A percentile compares a stretch with the other conserved stretches of the same genome.
Evolutionary conservation across 92 coral and sea anemone genomes (phyloP).

Genomic region (Virgularia gustaviana): DNA sequence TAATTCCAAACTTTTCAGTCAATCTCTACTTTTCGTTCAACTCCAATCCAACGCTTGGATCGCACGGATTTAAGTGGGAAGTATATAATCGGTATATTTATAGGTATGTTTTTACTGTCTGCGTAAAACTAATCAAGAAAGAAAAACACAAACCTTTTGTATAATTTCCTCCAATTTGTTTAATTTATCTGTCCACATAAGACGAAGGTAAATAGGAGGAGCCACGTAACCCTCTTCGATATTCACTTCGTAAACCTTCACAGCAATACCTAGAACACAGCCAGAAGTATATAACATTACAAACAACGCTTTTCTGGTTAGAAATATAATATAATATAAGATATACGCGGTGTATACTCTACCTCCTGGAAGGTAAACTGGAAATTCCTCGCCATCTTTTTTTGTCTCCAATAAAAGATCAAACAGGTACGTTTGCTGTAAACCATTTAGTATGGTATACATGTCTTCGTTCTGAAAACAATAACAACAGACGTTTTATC

Average conservation of each 20-base stretch:
- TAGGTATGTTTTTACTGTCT: too few relatives aligned
- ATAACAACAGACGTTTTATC: neutral
- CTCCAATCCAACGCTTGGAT: too few relatives aligned
- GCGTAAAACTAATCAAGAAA: too few relatives aligned
- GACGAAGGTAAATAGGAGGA: slow-evolving; percentile 63
- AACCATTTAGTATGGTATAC: slow-evolving; percentile 72
- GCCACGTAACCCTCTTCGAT: slow-evolving; percentile 56
- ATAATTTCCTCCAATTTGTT: slow-evolving; percentile 56
- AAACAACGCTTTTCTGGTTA: neutral
- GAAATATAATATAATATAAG: neutral
- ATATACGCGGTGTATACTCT: neutral
- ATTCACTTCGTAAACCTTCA: slow-evolving; percentile 71
- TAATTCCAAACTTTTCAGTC: too few relatives aligned
- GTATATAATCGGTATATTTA: too few relatives aligned
- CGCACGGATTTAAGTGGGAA: too few relatives aligned
- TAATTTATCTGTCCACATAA: slow-evolving; percentile 50
- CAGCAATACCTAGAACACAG: slow-evolving; percentile 59
- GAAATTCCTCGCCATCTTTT: slow-evolving; percentile 57
- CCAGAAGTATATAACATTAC: neutral
- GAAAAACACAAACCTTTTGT: slow-evolving; percentile 54
- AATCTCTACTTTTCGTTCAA: too few relatives aligned
- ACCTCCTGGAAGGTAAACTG: slow-evolving; percentile 79
- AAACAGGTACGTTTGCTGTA: slow-evolving; percentile 65
- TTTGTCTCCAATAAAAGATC: slow-evolving; percentile 87
- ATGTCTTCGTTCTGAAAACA: slow-evolving; percentile 64